Evolutionary conservation across 2,797 vertebrate genomes (phyloP).

Genomic region (Notamacropus eugenii): DNA sequence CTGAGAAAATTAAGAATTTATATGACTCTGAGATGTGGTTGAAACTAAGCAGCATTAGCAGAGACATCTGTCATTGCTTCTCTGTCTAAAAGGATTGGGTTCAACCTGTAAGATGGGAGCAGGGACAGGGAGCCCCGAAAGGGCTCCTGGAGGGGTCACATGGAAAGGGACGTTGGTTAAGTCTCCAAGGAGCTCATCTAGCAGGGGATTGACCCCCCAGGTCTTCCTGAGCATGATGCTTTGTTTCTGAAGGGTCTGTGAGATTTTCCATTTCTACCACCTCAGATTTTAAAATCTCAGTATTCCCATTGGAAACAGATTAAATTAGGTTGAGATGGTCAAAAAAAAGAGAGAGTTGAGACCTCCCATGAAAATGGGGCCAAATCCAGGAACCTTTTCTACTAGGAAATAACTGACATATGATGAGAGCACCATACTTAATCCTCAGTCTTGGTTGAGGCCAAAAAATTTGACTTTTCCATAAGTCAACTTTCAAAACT

Average conservation of each 20-base stretch:
- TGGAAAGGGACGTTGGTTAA: conserved; percentile 60
- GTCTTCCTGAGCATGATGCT: neutral
- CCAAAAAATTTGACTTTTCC: conserved; percentile 29
- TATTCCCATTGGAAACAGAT: conserved; percentile 50
- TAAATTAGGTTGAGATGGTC: neutral
- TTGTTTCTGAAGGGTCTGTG: conserved; percentile 2
- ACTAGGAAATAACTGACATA: neutral
- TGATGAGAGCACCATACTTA: neutral
- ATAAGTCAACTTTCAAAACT: conserved; percentile 38
- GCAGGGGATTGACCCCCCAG: conserved; percentile 11
- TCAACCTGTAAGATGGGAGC: conserved; percentile 71
- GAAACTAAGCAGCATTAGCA: conserved; percentile 68
- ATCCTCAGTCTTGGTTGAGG: neutral
- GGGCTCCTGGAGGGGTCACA: conserved; percentile 44
- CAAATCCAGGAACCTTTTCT: conserved; percentile 4
- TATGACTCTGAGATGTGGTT: conserved; percentile 81
- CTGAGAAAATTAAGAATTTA: conserved; percentile 83
- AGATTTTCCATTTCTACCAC: conserved; percentile 19
- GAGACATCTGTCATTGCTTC: conserved; percentile 69
- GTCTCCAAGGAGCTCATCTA: conserved; percentile 35
- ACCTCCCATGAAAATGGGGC: neutral
- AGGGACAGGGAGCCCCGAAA: conserved; percentile 63
- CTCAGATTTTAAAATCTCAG: neutral
- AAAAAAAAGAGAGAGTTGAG: conserved; percentile 21
- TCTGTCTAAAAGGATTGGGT: conserved; percentile 56